These are phyloP conservation scores for Noturus placidus DNA, from an alignment of 2,113 vertebrate species.

Conservation along the genomic window DNA sequence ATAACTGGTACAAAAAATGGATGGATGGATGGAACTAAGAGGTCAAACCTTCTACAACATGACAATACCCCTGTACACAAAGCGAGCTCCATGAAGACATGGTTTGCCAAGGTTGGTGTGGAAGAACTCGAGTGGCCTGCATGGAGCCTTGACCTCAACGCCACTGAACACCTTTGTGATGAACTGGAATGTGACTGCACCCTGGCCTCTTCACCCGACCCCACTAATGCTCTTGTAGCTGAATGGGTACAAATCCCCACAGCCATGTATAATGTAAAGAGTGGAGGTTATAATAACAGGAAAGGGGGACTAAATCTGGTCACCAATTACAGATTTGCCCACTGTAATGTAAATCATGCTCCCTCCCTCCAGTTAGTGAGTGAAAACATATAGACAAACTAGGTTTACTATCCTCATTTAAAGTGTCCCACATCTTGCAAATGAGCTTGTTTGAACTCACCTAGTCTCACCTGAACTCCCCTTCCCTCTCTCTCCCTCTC, in stretches of 20 bases:
- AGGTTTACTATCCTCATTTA: constrained; percentile 36
- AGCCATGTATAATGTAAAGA: not conserved
- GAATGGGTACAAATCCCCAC: not conserved
- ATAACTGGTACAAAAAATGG: too few species aligned
- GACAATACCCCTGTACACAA: not conserved
- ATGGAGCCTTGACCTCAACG: not conserved
- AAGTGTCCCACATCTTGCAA: constrained; percentile 8
- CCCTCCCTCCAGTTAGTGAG: constrained; percentile 26
- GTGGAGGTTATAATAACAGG: not conserved
- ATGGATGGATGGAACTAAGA: too few species aligned
- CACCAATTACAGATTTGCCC: constrained; percentile 30
- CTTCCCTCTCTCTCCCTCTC: not conserved
- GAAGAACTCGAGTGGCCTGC: not conserved
- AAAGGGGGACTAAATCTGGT: not conserved
- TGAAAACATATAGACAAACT: constrained; percentile 14
- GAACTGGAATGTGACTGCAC: not conserved
- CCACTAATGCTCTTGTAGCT: not conserved
- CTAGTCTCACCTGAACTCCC: too few species aligned
- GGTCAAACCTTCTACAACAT: not conserved
- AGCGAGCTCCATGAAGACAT: not conserved
- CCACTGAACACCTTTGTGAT: not conserved
- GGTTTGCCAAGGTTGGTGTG: not conserved
- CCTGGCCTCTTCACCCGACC: not conserved
- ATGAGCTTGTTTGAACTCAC: constrained; percentile 18
- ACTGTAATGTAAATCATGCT: constrained; percentile 6